Evolutionary conservation across 2,888 invertebrate genomes (phyloP).

Genomic region (Drosophila tanythrix): DNA sequence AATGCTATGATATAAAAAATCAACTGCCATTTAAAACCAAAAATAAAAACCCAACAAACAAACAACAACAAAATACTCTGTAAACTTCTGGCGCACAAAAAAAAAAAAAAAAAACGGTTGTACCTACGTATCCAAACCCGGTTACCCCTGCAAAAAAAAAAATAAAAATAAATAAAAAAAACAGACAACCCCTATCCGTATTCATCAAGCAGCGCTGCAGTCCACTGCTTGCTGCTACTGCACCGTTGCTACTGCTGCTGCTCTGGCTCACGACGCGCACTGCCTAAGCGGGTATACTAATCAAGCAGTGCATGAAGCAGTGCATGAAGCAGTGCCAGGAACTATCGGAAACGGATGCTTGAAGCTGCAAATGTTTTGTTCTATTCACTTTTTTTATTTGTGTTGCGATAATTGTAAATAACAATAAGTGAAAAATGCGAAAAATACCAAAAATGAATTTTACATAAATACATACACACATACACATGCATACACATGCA

Average conservation of each 20-base stretch:
- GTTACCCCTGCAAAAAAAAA: conserved; percentile 13
- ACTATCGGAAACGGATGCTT: conserved; percentile 27
- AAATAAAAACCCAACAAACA: conserved; percentile 34
- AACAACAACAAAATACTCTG: conserved; percentile 30
- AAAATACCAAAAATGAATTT: conserved; percentile 32
- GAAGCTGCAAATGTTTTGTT: conserved; percentile 26
- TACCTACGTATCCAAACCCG: conserved; percentile 19
- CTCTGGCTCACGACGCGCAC: conserved; percentile 39
- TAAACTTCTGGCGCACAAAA: conserved; percentile 38
- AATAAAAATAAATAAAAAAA: background rate
- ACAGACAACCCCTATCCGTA: conserved; percentile 66
- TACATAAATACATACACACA: conserved; percentile 16
- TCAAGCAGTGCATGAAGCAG: conserved; percentile 19
- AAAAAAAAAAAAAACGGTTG: background rate
- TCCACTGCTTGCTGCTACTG: conserved; percentile 51
- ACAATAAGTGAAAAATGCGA: conserved; percentile 34
- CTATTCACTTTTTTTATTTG: conserved; percentile 10
- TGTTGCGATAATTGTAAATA: conserved; percentile 49
- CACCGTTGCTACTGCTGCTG: conserved; percentile 38
- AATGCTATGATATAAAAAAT: conserved; percentile 33
- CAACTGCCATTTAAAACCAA: conserved; percentile 27
- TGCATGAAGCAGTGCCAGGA: conserved; percentile 18
- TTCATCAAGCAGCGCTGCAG: conserved; percentile 44
- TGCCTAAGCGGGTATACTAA: conserved; percentile 50
- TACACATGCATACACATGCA: conserved; percentile 24